phyloP scores from a whole-genome alignment of 2,888 invertebrate species.

The Trimorus sp. region DNA sequence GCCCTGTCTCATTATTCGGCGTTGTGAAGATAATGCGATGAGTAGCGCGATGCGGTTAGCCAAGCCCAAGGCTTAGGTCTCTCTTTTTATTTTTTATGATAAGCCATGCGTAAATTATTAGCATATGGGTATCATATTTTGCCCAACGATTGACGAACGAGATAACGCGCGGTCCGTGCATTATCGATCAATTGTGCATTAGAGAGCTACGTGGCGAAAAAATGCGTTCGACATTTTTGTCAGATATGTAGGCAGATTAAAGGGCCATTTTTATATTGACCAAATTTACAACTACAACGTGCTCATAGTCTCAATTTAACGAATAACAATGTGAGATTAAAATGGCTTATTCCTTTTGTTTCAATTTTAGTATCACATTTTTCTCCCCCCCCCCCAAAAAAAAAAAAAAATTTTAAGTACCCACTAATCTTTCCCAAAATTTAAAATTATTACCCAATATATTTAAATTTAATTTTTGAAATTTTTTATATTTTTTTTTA shows the following conservation, averaged over 20 bases:
- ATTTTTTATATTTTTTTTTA: too few species aligned
- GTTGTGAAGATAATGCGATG: conserved; percentile 72
- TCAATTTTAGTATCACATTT: too few species aligned
- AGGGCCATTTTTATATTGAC: conserved; percentile 1
- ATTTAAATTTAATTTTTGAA: too few species aligned
- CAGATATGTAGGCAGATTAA: conserved; percentile 45
- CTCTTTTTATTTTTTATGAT: conserved; percentile 56
- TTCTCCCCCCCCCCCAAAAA: too few species aligned
- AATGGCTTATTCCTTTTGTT: too few species aligned
- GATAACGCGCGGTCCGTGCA: conserved; percentile 72
- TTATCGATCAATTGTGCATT: conserved; percentile 66
- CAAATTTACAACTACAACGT: not conserved
- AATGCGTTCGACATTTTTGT: conserved; percentile 36
- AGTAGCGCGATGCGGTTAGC: conserved; percentile 72
- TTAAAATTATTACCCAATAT: too few species aligned
- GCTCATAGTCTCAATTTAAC: too few species aligned
- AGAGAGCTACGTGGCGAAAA: conserved; percentile 33
- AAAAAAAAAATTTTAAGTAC: too few species aligned
- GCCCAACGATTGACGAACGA: conserved; percentile 72
- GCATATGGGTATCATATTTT: conserved; percentile 78
- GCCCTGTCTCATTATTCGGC: conserved; percentile 67
- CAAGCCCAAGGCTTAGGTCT: conserved; percentile 61
- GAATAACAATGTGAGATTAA: too few species aligned
- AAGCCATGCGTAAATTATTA: conserved; percentile 78
- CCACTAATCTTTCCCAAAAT: too few species aligned